These are phyloP conservation scores for Eudemis profundana DNA, from an alignment of 2,888 invertebrate genomes.

Conservation along the genomic window DNA sequence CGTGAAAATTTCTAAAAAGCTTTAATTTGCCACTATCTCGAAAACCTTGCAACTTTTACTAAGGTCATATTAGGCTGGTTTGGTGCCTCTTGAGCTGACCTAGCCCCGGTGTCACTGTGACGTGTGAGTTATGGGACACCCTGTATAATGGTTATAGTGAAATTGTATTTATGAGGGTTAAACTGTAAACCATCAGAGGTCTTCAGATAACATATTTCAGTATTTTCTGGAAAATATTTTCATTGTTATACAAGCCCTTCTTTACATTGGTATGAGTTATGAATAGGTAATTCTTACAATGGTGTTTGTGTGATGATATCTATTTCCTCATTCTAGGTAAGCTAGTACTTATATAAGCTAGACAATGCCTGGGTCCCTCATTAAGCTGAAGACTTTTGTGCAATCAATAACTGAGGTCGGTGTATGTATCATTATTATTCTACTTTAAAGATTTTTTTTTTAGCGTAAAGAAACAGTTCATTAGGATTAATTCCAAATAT, in stretches of 20 bases:
- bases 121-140: no score
- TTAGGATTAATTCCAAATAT: no score
- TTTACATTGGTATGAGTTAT: not conserved
- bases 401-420: not conserved
- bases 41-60: no score
- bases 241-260: not conserved
- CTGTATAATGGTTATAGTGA: no score
- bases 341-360: slow-evolving; percentile 21
- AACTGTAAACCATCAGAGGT: no score
- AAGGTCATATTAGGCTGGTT: no score
- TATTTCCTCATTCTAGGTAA: slow-evolving; percentile 1
- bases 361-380: slow-evolving; percentile 4
- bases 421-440: not conserved
- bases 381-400: slow-evolving; percentile 14
- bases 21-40: no score
- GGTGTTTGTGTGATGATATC: slow-evolving; percentile 8
- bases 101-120: no score
- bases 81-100: no score
- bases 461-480: no score
- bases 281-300: slow-evolving; percentile 18
- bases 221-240: not conserved
- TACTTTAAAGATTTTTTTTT: not conserved
- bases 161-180: no score
- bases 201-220: not conserved
- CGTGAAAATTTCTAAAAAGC: no score